Base-by-base conservation (phyloP, 2,888 invertebrate genomes). In the Eupithecia subfuscata region DNA sequence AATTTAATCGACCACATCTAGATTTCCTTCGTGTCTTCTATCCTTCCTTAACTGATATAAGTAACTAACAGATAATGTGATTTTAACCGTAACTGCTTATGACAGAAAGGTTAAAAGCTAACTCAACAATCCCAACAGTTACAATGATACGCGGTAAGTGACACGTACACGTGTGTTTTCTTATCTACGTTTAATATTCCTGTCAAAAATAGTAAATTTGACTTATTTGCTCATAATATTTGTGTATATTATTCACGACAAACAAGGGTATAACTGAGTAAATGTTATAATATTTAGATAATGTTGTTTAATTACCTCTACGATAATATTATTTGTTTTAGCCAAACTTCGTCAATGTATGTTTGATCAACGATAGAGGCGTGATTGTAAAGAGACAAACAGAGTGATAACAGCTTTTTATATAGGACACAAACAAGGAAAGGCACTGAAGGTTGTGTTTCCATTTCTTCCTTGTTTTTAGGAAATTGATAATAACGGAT, bases 261-360 rank as follows among this genome's bases (percentile, higher is more conserved):
- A 91, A 92, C 90, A 89, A 77, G 83, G 85, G 85, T 91, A 91
- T 91, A 91, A 89, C 87, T 88, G 86, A 86, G 87, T 87, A 93
- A 92, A 93, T 92, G 48, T 91, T 90, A 87, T 88, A 90, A 87
- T 90, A 89, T 91, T 91, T 86, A 90, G 89, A 92, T 92, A 92
- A 89, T 84, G 85, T 82, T 92, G 88, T 93, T 92, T 92, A 92
- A 92, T 92, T 89, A 88, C 85, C 86, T 86, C 82, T 82, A 83
- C 84, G 84, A 85, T 91, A 43, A 90, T 86, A 83, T 83, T 91
- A 88, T 93, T 92, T 91, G 86, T 84, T 85, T 82, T 84, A 83
- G 75, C 79, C 79, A 80, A 86, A 84, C 83, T 88, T 88, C 88
- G 85, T 79, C 79, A 82, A 79, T 81, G 79, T 80, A 79, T 81